Evolutionary conservation across 2,113 vertebrate species (phyloP), one percentile per base, ranked within the genome.

Genomic region (Sylvia atricapilla): DNA sequence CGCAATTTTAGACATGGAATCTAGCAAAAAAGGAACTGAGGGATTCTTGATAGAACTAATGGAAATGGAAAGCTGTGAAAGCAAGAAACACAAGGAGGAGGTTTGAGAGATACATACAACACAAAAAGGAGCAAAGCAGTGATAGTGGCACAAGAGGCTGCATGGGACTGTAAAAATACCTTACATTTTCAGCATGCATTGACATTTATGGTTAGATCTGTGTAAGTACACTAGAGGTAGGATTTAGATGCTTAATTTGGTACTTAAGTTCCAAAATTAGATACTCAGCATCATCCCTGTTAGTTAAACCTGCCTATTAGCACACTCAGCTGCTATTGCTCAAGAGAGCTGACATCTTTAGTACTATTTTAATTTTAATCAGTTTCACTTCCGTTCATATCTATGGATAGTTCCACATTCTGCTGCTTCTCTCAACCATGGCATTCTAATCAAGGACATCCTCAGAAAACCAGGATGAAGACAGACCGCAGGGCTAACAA

Each of bases 331-430:
- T 86, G 37, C 33, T 92, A 58, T 84, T 95, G 85, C 72, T 86
- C 72, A 95, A 96, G 75, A 90, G 3, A 96, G 67, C 46, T 86
- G 79, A 86, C 63, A 94, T 83, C 43, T 92, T 31, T 16, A 73
- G 46, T 33, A 62, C 49, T 59, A 74, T 66, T 81, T 91, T 82
- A 74, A 84, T 76, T 89, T 86, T 63, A 70, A 90, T 66, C n/a
- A 73, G 79, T 96, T 94, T 95, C 94, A 93, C 50, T 96, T 94
- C 92, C 90, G 50, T 62, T 88, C 35, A 8, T 88, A 76, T 90
- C 59, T 88, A 53, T 10, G 43, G 39, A 74, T 35, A 76, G 70
- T 93, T 90, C 85, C 85, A 91, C 92, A 93, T 92, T 90, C 63
- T 58, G 35, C 49, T 69, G 18, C 39, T 88, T 93, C 63, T 18